Evolutionary conservation across 2,113 vertebrate species (phyloP).

Genomic region (Dromaius novaehollandiae): DNA sequence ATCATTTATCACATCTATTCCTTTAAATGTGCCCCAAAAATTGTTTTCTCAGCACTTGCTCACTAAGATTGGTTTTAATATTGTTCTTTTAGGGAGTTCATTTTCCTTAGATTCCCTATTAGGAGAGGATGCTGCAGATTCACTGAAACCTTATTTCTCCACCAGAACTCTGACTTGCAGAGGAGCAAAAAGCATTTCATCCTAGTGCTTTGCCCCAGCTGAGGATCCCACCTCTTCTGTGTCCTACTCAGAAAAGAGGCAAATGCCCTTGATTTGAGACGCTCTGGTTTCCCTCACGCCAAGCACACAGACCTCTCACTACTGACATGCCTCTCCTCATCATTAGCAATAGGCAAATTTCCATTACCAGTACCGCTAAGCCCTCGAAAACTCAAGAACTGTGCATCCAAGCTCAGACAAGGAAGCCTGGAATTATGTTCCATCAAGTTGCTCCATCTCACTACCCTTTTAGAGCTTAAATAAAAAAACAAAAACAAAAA

Average conservation of each 20-base stretch:
- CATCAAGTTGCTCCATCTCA: constrained; percentile 15
- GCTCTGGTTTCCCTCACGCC: neutral
- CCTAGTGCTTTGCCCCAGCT: neutral
- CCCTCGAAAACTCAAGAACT: neutral
- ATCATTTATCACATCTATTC: neutral
- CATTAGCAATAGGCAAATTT: neutral
- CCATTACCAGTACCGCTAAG: neutral
- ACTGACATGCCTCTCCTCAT: neutral
- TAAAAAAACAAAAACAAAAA: no score
- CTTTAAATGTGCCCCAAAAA: constrained; percentile 9
- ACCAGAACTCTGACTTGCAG: neutral
- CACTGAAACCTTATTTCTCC: neutral
- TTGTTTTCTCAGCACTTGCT: neutral
- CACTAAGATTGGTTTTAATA: neutral
- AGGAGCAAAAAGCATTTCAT: neutral
- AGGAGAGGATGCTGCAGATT: constrained; percentile 10
- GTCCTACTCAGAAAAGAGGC: neutral
- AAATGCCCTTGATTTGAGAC: neutral
- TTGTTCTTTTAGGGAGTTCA: constrained; percentile 21
- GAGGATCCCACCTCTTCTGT: neutral
- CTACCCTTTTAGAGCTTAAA: constrained; percentile 40
- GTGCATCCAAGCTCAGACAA: neutral
- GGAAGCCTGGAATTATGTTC: neutral
- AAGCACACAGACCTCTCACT: fast-evolving
- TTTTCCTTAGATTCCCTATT: constrained; percentile 25